Evolutionary conservation across 2,888 invertebrate species (phyloP).

Genomic region (Meteorus colon): DNA sequence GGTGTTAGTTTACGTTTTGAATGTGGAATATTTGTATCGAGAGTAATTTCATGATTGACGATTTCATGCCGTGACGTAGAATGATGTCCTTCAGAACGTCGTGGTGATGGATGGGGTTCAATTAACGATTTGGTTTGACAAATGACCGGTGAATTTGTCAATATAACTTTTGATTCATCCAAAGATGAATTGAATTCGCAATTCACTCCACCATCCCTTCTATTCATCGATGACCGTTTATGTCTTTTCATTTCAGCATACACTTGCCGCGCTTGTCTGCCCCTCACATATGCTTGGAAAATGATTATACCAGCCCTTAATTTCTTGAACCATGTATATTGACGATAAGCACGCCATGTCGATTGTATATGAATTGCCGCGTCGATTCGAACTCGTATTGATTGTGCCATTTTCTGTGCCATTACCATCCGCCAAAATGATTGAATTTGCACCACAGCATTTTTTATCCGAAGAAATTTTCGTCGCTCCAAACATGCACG

Average conservation of each 20-base stretch:
- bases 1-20: conserved; percentile 68
- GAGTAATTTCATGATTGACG: conserved; percentile 58
- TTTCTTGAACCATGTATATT: conserved; percentile 80
- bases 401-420: conserved; percentile 75
- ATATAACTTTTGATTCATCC: conserved; percentile 9
- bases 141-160: neutral
- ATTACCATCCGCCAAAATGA: conserved; percentile 81
- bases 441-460: conserved; percentile 86
- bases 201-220: conserved; percentile 4
- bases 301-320: conserved; percentile 77
- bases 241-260: conserved; percentile 73
- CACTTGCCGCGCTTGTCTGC: conserved; percentile 78
- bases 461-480: conserved; percentile 83
- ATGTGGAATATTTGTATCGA: conserved; percentile 68
- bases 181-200: neutral
- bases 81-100: conserved; percentile 52
- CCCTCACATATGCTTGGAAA: conserved; percentile 85
- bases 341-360: conserved; percentile 83
- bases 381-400: conserved; percentile 75
- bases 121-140: conserved; percentile 38
- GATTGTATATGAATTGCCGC: conserved; percentile 84
- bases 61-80: conserved; percentile 64
- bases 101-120: conserved; percentile 50
- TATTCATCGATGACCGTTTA: conserved; percentile 43
- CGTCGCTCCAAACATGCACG: conserved; percentile 86